These are phyloP conservation scores for Podarcis lilfordi DNA, from an alignment of 2,797 vertebrate genomes.

Conservation along the genomic window DNA sequence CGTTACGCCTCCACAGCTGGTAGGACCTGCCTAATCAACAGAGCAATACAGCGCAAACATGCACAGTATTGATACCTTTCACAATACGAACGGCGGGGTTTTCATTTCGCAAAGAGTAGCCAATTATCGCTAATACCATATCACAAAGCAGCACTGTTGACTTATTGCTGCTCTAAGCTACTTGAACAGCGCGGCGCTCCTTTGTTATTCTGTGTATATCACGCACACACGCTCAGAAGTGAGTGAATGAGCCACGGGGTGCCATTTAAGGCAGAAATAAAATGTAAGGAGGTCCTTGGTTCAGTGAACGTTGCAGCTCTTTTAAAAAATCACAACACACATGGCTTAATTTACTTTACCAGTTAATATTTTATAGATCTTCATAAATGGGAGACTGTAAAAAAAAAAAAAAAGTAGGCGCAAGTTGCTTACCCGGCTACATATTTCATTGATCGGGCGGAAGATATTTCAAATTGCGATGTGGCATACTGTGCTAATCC, in stretches of 20 bases:
- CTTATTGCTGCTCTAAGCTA: not conserved
- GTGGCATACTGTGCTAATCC: conserved; percentile 67
- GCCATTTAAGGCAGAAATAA: conserved; percentile 37
- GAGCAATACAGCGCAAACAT: not conserved
- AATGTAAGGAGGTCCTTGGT: conserved; percentile 1
- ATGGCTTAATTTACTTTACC: conserved; percentile 52
- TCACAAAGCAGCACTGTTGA: not conserved
- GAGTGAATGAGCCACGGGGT: conserved; percentile 15
- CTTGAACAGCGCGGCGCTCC: not conserved
- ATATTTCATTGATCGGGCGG: conserved; percentile 48
- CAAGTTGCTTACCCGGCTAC: conserved; percentile 60
- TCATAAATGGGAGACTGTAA: conserved; percentile 51
- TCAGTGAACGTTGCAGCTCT: conserved; percentile 52
- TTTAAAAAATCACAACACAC: conserved; percentile 57
- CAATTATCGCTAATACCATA: not conserved
- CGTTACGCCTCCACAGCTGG: not conserved
- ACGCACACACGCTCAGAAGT: not conserved
- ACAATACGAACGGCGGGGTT: not conserved
- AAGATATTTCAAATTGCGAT: conserved; percentile 61
- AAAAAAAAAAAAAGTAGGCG: conserved; percentile 43
- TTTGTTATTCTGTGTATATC: not conserved
- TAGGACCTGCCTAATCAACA: not conserved
- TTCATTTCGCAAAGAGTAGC: not conserved
- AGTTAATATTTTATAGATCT: conserved; percentile 60
- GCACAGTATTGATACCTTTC: not conserved